Base-by-base conservation (phyloP, 2,888 invertebrate species). In the Adelognathus sp. region DNA sequence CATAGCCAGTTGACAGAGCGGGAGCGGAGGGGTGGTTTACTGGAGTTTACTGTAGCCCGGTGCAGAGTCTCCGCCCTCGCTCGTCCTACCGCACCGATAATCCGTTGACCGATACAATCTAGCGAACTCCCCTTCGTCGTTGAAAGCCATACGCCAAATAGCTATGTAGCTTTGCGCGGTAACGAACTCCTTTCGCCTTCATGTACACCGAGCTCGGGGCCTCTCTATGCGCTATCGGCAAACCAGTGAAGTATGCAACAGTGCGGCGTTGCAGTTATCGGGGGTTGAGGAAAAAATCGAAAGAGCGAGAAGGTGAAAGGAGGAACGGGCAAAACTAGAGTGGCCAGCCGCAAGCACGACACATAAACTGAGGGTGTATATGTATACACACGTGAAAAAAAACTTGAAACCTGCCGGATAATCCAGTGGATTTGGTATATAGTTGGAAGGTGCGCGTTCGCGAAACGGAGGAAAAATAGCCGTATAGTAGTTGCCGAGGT, bases 121-220 rank as follows among this genome's bases (percentile, higher is more conserved):
- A 78, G 70, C 71, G 77, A 78, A 66, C 81, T 81, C 77, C 74
- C 72, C 82, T 81, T 76, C 71, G 66, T 31, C 74, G 77, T 70
- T 79, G 81, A 29, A 82, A 67, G 66, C 39, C 56, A 56, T 36
- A 63, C 63, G 14, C 36, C n/a, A 27, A 27, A 77, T 67, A 72
- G 31, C 39, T 67, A 58, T n/a, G n/a, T 46, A 56, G 56, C 44
- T 50, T 24, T 50, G 18, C 54, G 39, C 7, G 60, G 66, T 67
- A 67, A 73, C 72, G 54, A 61, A 72, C 72, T 73, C 56, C 66
- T 77, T 61, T 44, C n/a, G n/a, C n/a, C 66, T 36, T 67, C 72
- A 58, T 41, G 52, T 58, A 61, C 44, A 31, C 41, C 39, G 46
- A 63, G 46, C 33, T 61, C 31, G n/a, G 24, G n/a, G n/a, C n/a